phyloP scores from a whole-genome alignment of 2,888 invertebrate genomes.

The Ophioninae sp. region DNA sequence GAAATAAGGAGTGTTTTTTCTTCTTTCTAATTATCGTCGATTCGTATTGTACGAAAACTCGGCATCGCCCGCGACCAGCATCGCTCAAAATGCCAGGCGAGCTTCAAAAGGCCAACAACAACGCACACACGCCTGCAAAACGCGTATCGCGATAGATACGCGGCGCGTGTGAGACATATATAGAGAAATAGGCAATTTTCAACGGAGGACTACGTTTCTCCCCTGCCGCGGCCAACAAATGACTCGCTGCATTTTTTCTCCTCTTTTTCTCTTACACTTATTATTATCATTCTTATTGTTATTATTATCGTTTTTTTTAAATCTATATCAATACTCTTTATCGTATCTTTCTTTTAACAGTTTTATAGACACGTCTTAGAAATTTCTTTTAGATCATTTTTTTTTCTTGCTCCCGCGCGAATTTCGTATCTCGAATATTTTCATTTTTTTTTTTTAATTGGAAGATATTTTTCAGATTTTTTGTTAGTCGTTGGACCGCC shows the following conservation, averaged over 20 bases:
- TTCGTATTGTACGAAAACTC: slow-evolving; percentile 34
- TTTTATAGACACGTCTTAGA: slow-evolving; percentile 33
- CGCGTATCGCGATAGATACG: slow-evolving; percentile 66
- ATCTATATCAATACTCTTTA: slow-evolving; percentile 46
- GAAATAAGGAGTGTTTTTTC: slow-evolving; percentile 40
- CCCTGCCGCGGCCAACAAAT: slow-evolving; percentile 41
- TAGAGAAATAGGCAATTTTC: slow-evolving; percentile 48
- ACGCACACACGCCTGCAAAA: slow-evolving; percentile 58
- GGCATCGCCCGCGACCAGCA: slow-evolving; percentile 59
- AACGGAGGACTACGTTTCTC: slow-evolving; percentile 47
- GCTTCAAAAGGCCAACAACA: slow-evolving; percentile 66
- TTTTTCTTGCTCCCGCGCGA: not conserved
- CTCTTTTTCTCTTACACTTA: not conserved
- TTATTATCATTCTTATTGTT: slow-evolving; percentile 15
- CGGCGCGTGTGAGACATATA: slow-evolving; percentile 65
- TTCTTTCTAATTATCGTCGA: slow-evolving; percentile 20
- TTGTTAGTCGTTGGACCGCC: slow-evolving; percentile 55
- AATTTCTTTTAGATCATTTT: slow-evolving; percentile 5
- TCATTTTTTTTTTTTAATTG: slow-evolving; percentile 8
- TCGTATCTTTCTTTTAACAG: slow-evolving; percentile 51
- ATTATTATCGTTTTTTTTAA: slow-evolving; percentile 23
- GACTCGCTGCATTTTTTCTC: slow-evolving; percentile 12
- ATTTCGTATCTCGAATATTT: slow-evolving; percentile 23
- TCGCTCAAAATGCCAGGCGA: slow-evolving; percentile 65
- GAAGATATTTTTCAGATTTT: slow-evolving; percentile 33